Evolutionary conservation across 2,797 vertebrate species (phyloP).

Genomic region (Caiman crocodilus): DNA sequence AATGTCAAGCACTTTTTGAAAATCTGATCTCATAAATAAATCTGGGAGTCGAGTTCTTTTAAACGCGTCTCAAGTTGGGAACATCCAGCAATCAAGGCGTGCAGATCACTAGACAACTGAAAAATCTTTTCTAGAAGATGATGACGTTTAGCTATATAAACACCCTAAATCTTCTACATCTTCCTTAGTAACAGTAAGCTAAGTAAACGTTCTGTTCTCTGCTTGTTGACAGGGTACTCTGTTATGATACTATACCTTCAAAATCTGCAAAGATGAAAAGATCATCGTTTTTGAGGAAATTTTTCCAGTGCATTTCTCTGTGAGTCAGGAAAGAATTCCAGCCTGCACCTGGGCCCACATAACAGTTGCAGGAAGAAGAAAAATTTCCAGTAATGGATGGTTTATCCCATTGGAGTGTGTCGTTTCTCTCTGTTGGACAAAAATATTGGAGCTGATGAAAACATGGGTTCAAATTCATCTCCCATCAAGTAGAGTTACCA

Average conservation of each 20-base stretch:
- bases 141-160: neutral
- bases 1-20: neutral
- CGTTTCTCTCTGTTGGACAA: slow-evolving; percentile 66
- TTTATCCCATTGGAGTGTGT: slow-evolving; percentile 81
- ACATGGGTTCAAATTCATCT: neutral
- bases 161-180: neutral
- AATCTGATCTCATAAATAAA: neutral
- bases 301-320: slow-evolving; percentile 80
- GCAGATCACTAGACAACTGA: neutral
- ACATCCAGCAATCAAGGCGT: neutral
- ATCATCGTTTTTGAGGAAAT: slow-evolving; percentile 87
- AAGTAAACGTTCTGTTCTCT: neutral
- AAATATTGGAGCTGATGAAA: neutral
- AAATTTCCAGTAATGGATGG: slow-evolving; percentile 79
- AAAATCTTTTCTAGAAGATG: neutral
- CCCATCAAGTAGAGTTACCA: neutral
- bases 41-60: neutral
- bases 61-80: neutral
- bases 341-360: slow-evolving; percentile 69
- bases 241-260: slow-evolving; percentile 76
- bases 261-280: slow-evolving; percentile 87
- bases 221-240: neutral
- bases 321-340: slow-evolving; percentile 84
- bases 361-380: slow-evolving; percentile 74
- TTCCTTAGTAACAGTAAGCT: neutral